Conservation (phyloP, 2,797 vertebrate genomes). For the Oryzias dopingdopingensis region DNA sequence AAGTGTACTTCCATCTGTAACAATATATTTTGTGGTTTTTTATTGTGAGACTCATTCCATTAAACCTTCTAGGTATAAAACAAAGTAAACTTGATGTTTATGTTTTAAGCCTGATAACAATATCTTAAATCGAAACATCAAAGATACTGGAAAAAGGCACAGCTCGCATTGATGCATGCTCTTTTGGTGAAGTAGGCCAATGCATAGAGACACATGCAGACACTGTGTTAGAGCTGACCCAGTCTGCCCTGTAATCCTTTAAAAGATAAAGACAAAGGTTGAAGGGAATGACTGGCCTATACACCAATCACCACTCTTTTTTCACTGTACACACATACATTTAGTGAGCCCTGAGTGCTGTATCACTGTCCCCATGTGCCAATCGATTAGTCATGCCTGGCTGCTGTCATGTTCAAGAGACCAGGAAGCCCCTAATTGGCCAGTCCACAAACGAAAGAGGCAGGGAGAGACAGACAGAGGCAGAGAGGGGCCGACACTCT, state of each 20-base stretch:
- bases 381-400: constrained; percentile 88
- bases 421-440: constrained; percentile 84
- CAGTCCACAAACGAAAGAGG: constrained; percentile 57
- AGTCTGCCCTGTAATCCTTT: constrained; percentile 46
- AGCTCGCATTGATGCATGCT: constrained; percentile 14
- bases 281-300: constrained; percentile 48
- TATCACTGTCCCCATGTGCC: constrained; percentile 60
- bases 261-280: constrained; percentile 66
- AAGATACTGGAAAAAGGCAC: constrained; percentile 5
- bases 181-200: constrained; percentile 52
- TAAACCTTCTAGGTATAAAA: too few species aligned
- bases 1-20: too few species aligned
- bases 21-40: too few species aligned
- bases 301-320: constrained; percentile 52
- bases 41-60: too few species aligned
- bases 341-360: constrained; percentile 40
- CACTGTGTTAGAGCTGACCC: constrained; percentile 49
- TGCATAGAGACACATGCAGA: constrained; percentile 33
- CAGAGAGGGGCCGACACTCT: constrained; percentile 39
- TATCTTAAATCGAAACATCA: not conserved
- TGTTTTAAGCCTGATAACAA: too few species aligned
- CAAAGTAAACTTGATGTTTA: too few species aligned
- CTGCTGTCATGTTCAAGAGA: constrained; percentile 81
- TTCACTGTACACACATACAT: constrained; percentile 18
- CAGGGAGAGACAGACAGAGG: constrained; percentile 39